Conservation (phyloP, 1,140 invertebrate genomes). For the Trachelipus rathkii region DNA sequence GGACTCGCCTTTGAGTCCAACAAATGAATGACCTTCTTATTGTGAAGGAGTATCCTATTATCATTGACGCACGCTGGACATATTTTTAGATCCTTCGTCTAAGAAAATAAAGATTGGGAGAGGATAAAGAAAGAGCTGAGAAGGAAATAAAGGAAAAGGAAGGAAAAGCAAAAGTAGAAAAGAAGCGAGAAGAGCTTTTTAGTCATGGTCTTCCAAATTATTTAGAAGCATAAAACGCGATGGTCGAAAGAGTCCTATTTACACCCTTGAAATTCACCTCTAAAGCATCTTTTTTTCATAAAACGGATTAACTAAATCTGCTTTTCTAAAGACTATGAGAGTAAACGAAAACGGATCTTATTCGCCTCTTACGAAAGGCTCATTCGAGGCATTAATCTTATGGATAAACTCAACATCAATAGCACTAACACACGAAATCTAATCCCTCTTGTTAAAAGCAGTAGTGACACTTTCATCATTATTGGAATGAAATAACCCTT, state of each 20-base stretch:
- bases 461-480: neutral
- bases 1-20: neutral
- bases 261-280: neutral
- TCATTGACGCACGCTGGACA: neutral
- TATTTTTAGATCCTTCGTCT: neutral
- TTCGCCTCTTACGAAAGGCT: neutral
- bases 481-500: neutral
- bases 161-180: too few relatives aligned
- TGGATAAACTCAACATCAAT: slow-evolving; percentile 13
- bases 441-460: slow-evolving; percentile 8
- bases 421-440: slow-evolving; percentile 10
- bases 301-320: slow-evolving; percentile 13
- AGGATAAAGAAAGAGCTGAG: neutral
- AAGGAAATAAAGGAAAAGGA: too few relatives aligned
- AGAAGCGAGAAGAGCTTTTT: neutral
- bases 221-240: slow-evolving; percentile 1
- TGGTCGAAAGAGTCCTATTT: neutral
- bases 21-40: slow-evolving; percentile 3
- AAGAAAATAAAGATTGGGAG: neutral
- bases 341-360: neutral
- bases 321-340: neutral
- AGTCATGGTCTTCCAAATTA: slow-evolving; percentile 12
- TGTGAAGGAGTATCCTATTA: neutral
- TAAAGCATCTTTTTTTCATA: neutral
- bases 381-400: neutral